Evolutionary conservation across 2,888 invertebrate species (phyloP), one percentile per base, ranked within the genome.

Genomic region (Lutraria lutraria): DNA sequence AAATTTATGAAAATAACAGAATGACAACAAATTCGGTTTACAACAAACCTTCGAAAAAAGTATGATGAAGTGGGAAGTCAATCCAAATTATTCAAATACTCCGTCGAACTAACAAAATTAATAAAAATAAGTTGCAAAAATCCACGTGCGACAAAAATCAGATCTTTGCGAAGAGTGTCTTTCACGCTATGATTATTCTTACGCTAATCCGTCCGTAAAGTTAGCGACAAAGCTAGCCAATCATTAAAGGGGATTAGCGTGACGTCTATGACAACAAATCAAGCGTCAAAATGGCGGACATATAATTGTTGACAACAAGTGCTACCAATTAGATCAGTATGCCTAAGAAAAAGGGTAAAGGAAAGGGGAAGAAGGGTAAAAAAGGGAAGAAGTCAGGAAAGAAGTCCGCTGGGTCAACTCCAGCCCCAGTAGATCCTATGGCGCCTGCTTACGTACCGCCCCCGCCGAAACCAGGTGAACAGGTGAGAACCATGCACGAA

Each of bases 391-490:
- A 89, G 34, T 91, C 89, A 34, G 86, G 92, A 8, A 88, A 89
- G 79, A 91, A 90, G 87, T 87, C 92, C 16, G 80, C 86, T 52
- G 88, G 81, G 29, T 43, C 85, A 19, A 68, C 60, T 72, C 84
- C 89, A 8, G 91, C 86, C 25, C 91, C 93, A 52, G 86, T 85
- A 43, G 94, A 94, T 76, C 94, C 94, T 0, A 94, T 94, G 89
- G 91, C 94, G 3, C 94, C 94, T 13, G 79, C 92, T 0, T 92
- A 89, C 63, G 93, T 95, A 21, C 93, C 94, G 2, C 95, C 94
- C 31, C 94, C 95, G n/a, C 94, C 94, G 6, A 94, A 93, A 93
- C 94, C 94, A 72, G 94, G 95, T 53, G 95, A 95, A 88, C 94
- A 93, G 92, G 95, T 95, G 86, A 88, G 29, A n/a, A n/a, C n/a